phyloP scores from a whole-genome alignment of 2,888 invertebrate genomes.

The Caenorhabditis wallacei region DNA sequence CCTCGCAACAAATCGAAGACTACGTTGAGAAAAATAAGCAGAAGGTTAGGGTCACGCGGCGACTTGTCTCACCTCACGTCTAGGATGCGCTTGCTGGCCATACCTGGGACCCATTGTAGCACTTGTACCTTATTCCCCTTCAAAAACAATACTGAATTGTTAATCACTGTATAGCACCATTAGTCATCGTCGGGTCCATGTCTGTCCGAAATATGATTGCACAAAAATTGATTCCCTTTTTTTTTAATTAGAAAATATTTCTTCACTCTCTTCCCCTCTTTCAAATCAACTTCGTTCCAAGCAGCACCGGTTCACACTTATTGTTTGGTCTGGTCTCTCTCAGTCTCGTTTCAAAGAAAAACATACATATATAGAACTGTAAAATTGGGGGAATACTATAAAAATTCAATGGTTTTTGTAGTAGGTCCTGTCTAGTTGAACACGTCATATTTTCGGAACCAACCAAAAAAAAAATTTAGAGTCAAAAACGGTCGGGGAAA shows the following conservation, averaged over 20 bases:
- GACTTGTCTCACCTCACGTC: slow-evolving; percentile 1
- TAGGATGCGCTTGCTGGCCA: slow-evolving; percentile 33
- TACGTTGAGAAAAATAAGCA: slow-evolving; percentile 72
- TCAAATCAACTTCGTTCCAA: slow-evolving; percentile 38
- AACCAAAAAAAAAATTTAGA: slow-evolving; percentile 19
- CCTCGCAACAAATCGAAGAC: slow-evolving; percentile 69
- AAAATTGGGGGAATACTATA: not conserved
- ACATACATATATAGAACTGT: not conserved
- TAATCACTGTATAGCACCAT: slow-evolving; percentile 24
- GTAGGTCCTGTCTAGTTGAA: not conserved
- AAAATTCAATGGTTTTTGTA: slow-evolving; percentile 31
- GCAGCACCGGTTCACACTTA: slow-evolving; percentile 58
- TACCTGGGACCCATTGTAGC: slow-evolving; percentile 12
- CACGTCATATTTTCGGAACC: slow-evolving; percentile 50
- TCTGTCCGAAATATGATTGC: slow-evolving; percentile 13
- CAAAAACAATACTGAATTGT: not conserved
- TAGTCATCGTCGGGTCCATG: slow-evolving; percentile 32
- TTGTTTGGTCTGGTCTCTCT: slow-evolving; percentile 43
- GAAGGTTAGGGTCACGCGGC: slow-evolving; percentile 68
- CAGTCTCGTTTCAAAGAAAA: slow-evolving; percentile 10
- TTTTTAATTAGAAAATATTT: slow-evolving; percentile 49
- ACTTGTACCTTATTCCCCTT: not conserved
- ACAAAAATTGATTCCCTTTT: slow-evolving; percentile 8
- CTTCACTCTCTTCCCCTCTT: too few species aligned
- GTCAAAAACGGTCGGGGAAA: slow-evolving; percentile 1